A percentile compares a stretch with the other conserved stretches of the same genome.
Conservation (phyloP, 64 coral and sea anemone species). For the Acropora yongei region DNA sequence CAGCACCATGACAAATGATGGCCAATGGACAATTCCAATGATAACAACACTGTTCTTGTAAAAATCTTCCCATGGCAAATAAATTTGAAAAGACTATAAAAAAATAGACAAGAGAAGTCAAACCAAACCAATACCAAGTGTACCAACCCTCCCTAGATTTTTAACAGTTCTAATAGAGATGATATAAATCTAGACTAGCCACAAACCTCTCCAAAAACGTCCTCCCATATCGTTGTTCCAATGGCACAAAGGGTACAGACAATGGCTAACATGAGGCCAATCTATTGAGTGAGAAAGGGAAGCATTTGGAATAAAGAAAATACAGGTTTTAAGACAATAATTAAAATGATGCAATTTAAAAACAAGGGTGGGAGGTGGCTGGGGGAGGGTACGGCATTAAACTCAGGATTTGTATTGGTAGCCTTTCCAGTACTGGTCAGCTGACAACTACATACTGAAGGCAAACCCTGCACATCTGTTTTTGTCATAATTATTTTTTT, state of each 20-base stretch:
- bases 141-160: neutral
- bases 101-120: neutral
- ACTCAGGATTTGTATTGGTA: too few relatives aligned
- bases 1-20: slow-evolving; percentile 94
- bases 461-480: too few relatives aligned
- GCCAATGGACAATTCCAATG: slow-evolving; percentile 95
- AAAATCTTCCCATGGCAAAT: slow-evolving; percentile 79
- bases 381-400: too few relatives aligned
- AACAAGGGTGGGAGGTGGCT: too few relatives aligned
- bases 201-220: slow-evolving; percentile 75
- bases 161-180: neutral
- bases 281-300: slow-evolving; percentile 37
- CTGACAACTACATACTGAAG: neutral
- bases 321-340: too few relatives aligned
- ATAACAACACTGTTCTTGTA: slow-evolving; percentile 78
- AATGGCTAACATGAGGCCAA: slow-evolving; percentile 79
- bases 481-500: too few relatives aligned
- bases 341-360: too few relatives aligned
- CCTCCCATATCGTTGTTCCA: slow-evolving; percentile 91
- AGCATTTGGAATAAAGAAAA: neutral
- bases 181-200: neutral
- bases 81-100: slow-evolving; percentile 81
- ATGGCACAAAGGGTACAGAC: slow-evolving; percentile 88
- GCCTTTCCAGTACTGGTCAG: neutral
- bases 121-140: neutral